Evolutionary conservation across 2,797 vertebrate species (phyloP).

Genomic region (Sarcophilus harrisii): DNA sequence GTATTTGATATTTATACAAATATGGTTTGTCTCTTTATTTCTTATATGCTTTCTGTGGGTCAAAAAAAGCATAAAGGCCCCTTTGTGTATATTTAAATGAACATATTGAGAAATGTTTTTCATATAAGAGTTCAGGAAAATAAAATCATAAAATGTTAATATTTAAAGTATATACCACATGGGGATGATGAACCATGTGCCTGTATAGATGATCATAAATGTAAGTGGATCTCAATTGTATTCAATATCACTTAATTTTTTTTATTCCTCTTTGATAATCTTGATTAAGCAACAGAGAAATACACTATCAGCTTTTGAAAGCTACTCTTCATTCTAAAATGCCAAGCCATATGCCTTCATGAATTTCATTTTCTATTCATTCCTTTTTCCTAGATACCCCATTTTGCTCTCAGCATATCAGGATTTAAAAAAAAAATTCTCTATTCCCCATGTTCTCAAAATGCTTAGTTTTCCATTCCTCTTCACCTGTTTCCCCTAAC

Average conservation of each 20-base stretch:
- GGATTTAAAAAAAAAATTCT: neutral
- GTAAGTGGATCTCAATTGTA: neutral
- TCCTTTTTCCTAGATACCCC: neutral
- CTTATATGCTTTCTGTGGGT: neutral
- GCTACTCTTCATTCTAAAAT: conserved; percentile 30
- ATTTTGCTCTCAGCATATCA: neutral
- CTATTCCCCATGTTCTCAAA: neutral
- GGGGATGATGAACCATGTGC: conserved; percentile 35
- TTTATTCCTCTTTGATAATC: conserved; percentile 52
- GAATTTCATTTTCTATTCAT: neutral
- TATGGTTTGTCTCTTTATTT: neutral
- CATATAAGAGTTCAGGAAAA: conserved; percentile 45
- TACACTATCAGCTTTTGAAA: conserved; percentile 25
- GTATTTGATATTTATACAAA: neutral
- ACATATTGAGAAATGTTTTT: conserved; percentile 32
- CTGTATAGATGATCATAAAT: conserved; percentile 36
- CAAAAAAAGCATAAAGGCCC: conserved; percentile 9
- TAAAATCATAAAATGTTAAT: conserved; percentile 25
- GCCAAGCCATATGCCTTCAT: neutral
- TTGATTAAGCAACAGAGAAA: conserved; percentile 33
- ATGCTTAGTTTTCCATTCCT: neutral
- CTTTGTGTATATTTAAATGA: conserved; percentile 48
- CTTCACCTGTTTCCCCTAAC: neutral
- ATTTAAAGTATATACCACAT: conserved; percentile 22
- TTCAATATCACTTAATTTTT: conserved; percentile 15